Evolutionary conservation across 2,113 vertebrate genomes (phyloP), one percentile per base, ranked within the genome.

Genomic region (Gorsachius goisagi): DNA sequence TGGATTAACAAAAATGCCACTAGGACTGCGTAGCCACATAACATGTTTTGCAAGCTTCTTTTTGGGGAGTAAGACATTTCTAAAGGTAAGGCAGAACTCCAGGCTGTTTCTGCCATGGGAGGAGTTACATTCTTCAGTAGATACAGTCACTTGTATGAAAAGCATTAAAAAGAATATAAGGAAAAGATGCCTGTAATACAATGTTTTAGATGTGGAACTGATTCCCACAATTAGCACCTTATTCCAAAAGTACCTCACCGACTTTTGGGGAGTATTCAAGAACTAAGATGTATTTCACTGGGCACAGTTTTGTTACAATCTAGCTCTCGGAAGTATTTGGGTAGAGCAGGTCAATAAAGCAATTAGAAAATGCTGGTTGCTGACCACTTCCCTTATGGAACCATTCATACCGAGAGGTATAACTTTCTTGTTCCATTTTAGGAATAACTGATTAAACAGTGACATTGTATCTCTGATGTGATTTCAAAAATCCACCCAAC

Each of bases 391-490:
- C 21, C 15, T 72, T 58, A 41, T 3, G 49, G 41, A 75, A 72
- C 33, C 49, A 26, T 58, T 92, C 50, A 23, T 60, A 52, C 0
- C 0, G 53, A 37, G 15, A 68, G 10, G 9, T 68, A 28, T 4
- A 79, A 82, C 66, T 62, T 87, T 87, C 74, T n/a, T 37, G 21
- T 49, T 52, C 66, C 28, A n/a, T 68, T 89, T 92, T 82, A 63
- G 32, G 62, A 79, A 44, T 41, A 96, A 60, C 27, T 32, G 66
- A 79, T 89, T 72, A 89, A 85, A 16, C n/a, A 79, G 20, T 37
- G 47, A 72, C 47, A 52, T n/a, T 37, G 20, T 72, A 67, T 12
- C 9, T 73, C 64, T 69, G 50, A 55, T 52, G 3, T 0, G 2
- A 33, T 88, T 90, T 83, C 15, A 79, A 53, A 92, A 91, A 85